phyloP scores from a whole-genome alignment of 2,113 vertebrate genomes.

The Mobula hypostoma region DNA sequence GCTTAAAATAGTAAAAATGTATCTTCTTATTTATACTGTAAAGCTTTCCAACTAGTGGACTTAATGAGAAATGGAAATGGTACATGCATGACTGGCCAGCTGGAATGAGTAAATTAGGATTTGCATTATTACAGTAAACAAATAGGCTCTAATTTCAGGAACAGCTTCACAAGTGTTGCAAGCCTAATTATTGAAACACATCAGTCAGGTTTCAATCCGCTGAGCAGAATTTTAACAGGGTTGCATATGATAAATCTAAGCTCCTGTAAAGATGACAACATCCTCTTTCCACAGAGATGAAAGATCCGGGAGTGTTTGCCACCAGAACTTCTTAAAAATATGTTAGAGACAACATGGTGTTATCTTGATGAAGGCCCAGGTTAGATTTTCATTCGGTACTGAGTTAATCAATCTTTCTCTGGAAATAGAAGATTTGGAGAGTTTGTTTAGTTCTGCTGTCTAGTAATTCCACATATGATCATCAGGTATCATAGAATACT shows the following conservation, averaged over 20 bases:
- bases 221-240: constrained; percentile 20
- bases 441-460: background rate
- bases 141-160: constrained; percentile 25
- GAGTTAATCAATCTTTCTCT: background rate
- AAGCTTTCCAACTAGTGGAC: constrained; percentile 28
- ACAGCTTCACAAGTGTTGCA: constrained; percentile 28
- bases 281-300: background rate
- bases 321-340: background rate
- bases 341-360: background rate
- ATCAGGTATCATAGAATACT: background rate
- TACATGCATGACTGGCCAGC: constrained; percentile 17
- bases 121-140: constrained; percentile 38
- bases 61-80: constrained; percentile 31
- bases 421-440: background rate
- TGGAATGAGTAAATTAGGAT: constrained; percentile 37
- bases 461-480: background rate
- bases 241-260: constrained; percentile 11
- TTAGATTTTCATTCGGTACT: background rate
- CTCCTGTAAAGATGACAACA: background rate
- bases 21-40: constrained; percentile 22
- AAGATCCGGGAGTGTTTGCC: background rate
- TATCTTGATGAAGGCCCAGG: background rate
- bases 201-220: constrained; percentile 22
- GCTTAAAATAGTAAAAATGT: constrained; percentile 25
- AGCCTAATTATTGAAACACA: constrained; percentile 27